Conservation (phyloP, 2,113 vertebrate species). For the Buteo buteo region DNA sequence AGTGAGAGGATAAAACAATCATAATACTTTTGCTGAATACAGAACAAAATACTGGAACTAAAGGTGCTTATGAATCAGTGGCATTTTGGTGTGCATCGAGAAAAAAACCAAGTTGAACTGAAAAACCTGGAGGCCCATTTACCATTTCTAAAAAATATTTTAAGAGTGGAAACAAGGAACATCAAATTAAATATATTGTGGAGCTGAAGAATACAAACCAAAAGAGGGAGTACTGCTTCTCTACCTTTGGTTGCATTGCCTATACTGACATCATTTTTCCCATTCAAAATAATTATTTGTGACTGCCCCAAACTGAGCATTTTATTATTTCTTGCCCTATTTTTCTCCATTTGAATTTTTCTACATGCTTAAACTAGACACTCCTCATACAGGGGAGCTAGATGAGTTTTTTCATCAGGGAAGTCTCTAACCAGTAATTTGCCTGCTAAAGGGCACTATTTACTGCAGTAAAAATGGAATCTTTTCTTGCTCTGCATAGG, state of each 20-base stretch:
- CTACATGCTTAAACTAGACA: not conserved
- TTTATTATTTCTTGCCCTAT: not conserved
- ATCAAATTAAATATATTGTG: not conserved
- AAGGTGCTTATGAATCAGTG: not conserved
- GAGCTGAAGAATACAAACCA: not conserved
- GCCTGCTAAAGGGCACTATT: slow-evolving; percentile 3
- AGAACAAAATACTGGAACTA: not conserved
- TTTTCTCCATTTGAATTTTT: not conserved
- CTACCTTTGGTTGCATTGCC: not conserved
- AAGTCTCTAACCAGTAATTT: slow-evolving; percentile 8
- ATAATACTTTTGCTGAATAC: not conserved
- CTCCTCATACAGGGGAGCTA: not conserved
- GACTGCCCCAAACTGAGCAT: not conserved
- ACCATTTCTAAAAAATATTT: not conserved
- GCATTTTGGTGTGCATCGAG: not conserved
- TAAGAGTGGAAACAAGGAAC: not conserved
- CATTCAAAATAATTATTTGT: not conserved
- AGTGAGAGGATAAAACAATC: not conserved
- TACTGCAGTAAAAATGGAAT: not conserved
- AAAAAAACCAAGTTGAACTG: not conserved
- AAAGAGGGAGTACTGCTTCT: not conserved
- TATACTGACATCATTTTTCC: not conserved
- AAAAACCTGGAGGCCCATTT: not conserved
- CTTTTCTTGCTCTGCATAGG: not conserved
- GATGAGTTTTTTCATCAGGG: not conserved